These are phyloP conservation scores for Leptinotarsa haldemani DNA, from an alignment of 2,888 invertebrate species.

Conservation along the genomic window DNA sequence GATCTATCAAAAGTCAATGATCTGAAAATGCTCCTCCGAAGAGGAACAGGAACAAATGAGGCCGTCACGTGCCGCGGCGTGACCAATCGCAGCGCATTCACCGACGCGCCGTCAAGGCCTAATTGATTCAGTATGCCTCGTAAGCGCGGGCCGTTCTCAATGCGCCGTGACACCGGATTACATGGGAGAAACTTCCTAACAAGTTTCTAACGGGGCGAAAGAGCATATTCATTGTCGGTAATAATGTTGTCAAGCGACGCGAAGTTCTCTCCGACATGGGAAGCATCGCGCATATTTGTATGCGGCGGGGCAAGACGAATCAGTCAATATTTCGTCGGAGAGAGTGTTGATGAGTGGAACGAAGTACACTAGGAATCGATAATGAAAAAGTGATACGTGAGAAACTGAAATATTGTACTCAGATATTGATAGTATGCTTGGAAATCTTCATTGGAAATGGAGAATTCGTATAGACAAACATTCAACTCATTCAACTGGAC, in stretches of 20 bases:
- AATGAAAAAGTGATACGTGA: no score
- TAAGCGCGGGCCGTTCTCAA: constrained; percentile 62
- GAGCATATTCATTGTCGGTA: constrained; percentile 26
- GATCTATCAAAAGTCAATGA: constrained; percentile 52
- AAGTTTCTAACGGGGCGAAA: constrained; percentile 23
- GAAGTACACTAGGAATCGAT: background rate
- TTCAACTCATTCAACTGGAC: no score
- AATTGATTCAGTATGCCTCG: constrained; percentile 63
- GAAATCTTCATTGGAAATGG: no score
- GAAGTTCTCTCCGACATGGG: constrained; percentile 24
- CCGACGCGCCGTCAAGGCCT: constrained; percentile 56
- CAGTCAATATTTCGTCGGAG: background rate
- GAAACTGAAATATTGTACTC: no score
- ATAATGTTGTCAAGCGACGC: constrained; percentile 38
- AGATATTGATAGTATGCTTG: no score
- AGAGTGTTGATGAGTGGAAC: background rate
- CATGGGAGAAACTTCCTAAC: constrained; percentile 58
- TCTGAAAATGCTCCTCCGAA: constrained; percentile 49
- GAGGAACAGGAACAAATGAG: constrained; percentile 38
- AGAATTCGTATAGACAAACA: no score
- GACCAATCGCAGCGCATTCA: constrained; percentile 67
- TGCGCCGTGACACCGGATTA: constrained; percentile 63
- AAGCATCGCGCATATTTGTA: constrained; percentile 22
- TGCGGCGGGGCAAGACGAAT: constrained; percentile 20
- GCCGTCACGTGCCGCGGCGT: constrained; percentile 71